Conservation (phyloP, 1,140 invertebrate species). For the Vanessa atalanta region DNA sequence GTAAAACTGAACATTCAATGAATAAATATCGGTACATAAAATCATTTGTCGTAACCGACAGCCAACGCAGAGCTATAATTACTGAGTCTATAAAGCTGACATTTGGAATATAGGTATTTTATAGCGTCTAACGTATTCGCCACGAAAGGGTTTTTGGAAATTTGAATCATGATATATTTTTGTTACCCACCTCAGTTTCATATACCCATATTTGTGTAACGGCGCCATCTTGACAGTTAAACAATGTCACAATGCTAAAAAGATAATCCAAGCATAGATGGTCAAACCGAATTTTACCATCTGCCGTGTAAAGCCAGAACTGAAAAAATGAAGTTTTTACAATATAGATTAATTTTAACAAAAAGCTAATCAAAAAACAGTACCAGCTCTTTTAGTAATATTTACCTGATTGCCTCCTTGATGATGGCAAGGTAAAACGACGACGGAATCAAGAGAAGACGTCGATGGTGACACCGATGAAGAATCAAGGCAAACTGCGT, state of each 20-base stretch:
- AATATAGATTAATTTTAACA: no score
- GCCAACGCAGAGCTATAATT: no score
- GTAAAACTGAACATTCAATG: no score
- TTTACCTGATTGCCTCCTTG: slow-evolving; percentile 58
- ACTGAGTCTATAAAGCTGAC: no score
- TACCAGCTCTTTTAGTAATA: background rate
- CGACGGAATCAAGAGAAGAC: slow-evolving; percentile 28
- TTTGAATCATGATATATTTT: background rate
- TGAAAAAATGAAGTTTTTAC: slow-evolving; percentile 34
- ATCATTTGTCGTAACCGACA: no score
- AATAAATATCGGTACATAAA: no score
- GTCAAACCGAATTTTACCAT: slow-evolving; percentile 51
- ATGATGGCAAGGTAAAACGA: slow-evolving; percentile 47
- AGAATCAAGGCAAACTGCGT: slow-evolving; percentile 48
- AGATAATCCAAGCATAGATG: slow-evolving; percentile 54
- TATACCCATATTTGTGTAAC: slow-evolving; percentile 56
- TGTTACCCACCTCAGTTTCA: slow-evolving; percentile 45
- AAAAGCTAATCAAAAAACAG: no score
- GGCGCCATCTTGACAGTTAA: slow-evolving; percentile 40
- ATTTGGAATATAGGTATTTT: no score
- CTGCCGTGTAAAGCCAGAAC: slow-evolving; percentile 57
- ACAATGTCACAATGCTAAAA: slow-evolving; percentile 41
- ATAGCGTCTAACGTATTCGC: no score
- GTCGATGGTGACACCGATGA: background rate
- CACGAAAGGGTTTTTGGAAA: no score